Evolutionary conservation across 2,888 invertebrate genomes (phyloP).

Genomic region (Eupeodes luniger): DNA sequence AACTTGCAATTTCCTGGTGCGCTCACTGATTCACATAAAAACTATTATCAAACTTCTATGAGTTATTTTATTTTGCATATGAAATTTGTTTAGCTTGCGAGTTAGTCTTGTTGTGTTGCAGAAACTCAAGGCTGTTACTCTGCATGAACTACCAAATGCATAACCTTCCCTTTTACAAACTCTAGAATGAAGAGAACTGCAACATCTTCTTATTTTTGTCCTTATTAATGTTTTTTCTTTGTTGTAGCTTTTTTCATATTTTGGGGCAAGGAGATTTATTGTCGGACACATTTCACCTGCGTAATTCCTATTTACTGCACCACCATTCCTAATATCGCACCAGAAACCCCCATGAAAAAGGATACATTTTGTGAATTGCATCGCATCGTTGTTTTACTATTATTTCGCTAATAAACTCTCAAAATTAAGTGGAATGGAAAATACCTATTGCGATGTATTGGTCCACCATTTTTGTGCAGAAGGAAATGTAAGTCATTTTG

Average conservation of each 20-base stretch:
- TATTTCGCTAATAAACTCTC: conserved; percentile 29
- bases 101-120: neutral
- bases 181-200: neutral
- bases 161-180: no score
- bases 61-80: conserved; percentile 33
- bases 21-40: conserved; percentile 4
- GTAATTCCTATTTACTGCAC: conserved; percentile 74
- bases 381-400: conserved; percentile 2
- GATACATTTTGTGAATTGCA: conserved; percentile 39
- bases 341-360: neutral
- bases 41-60: conserved; percentile 24
- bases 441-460: neutral
- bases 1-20: neutral
- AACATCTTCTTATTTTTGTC: conserved; percentile 53
- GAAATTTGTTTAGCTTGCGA: conserved; percentile 10
- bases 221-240: conserved; percentile 36
- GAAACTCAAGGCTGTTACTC: conserved; percentile 13
- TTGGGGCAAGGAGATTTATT: conserved; percentile 58
- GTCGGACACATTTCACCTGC: conserved; percentile 65
- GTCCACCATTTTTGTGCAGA: conserved; percentile 1
- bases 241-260: conserved; percentile 2
- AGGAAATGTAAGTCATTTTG: conserved; percentile 41
- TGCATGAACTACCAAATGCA: no score
- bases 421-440: conserved; percentile 14
- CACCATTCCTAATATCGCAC: neutral